Evolutionary conservation across 2,797 vertebrate species (phyloP).

Genomic region (Sardinella longiceps): DNA sequence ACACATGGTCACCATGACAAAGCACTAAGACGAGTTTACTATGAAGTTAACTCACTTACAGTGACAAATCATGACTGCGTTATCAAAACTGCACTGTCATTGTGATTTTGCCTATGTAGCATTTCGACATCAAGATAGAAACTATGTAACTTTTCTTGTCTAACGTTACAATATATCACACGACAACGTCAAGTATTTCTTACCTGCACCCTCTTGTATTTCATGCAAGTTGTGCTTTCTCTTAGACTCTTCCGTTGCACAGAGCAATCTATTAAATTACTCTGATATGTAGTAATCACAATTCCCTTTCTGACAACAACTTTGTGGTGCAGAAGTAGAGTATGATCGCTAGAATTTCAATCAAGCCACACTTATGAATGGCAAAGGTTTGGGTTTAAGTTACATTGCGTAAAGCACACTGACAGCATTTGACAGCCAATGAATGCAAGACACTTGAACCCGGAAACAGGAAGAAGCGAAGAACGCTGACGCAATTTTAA

Average conservation of each 20-base stretch:
- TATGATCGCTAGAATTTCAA: neutral
- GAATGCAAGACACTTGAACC: conserved; percentile 3
- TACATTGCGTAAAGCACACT: neutral
- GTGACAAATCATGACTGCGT: neutral
- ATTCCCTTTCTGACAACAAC: neutral
- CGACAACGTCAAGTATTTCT: neutral
- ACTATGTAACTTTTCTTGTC: too few relatives aligned
- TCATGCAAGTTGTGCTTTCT: neutral
- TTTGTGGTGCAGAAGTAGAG: neutral
- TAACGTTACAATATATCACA: neutral
- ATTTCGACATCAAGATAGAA: neutral
- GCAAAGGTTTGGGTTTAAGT: neutral
- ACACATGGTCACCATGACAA: neutral
- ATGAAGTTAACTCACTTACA: neutral
- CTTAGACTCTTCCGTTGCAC: neutral
- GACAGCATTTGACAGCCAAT: neutral
- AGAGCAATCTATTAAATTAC: neutral
- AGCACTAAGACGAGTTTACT: neutral
- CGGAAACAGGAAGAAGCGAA: neutral
- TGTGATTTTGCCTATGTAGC: too few relatives aligned
- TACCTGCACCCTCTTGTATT: neutral
- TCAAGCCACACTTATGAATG: neutral
- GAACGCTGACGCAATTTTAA: neutral
- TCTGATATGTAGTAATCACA: neutral
- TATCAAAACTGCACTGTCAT: neutral